These are phyloP conservation scores for Coreoperca whiteheadi DNA, from an alignment of 2,113 vertebrate species.

Conservation along the genomic window DNA sequence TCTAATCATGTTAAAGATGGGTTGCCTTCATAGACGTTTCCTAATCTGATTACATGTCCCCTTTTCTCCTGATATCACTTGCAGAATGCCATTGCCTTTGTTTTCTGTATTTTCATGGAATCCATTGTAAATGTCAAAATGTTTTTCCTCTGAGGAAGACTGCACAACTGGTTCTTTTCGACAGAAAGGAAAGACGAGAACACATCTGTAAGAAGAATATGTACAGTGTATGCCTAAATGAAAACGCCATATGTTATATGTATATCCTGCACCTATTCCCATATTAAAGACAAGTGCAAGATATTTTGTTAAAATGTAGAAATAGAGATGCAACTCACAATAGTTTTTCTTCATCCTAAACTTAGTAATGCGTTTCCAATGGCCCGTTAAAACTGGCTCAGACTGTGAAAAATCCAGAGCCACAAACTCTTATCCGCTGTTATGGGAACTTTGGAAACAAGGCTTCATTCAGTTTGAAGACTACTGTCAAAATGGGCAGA, in stretches of 20 bases:
- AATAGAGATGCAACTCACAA: constrained; percentile 15
- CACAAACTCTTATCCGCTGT: constrained; percentile 36
- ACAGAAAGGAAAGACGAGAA: not conserved
- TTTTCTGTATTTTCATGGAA: constrained; percentile 19
- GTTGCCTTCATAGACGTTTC: constrained; percentile 31
- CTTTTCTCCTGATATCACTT: constrained; percentile 26
- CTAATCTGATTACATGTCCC: constrained; percentile 40
- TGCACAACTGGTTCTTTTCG: not conserved
- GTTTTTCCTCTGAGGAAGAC: not conserved
- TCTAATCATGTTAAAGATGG: constrained; percentile 55
- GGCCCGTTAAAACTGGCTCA: constrained; percentile 53
- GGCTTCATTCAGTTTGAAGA: constrained; percentile 15
- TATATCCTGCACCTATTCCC: not conserved
- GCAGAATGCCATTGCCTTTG: constrained; percentile 28
- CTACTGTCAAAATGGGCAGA: not conserved
- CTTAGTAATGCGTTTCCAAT: constrained; percentile 67
- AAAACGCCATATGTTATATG: not conserved
- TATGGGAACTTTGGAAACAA: constrained; percentile 45
- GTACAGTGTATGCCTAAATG: not conserved
- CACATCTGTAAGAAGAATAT: not conserved
- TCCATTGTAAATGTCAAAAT: constrained; percentile 12
- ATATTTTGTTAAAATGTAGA: not conserved
- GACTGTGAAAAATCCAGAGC: constrained; percentile 59
- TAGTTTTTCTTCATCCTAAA: constrained; percentile 43
- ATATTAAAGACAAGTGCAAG: not conserved